Conservation (phyloP, 2,888 invertebrate species). For the Villa cingulata region DNA sequence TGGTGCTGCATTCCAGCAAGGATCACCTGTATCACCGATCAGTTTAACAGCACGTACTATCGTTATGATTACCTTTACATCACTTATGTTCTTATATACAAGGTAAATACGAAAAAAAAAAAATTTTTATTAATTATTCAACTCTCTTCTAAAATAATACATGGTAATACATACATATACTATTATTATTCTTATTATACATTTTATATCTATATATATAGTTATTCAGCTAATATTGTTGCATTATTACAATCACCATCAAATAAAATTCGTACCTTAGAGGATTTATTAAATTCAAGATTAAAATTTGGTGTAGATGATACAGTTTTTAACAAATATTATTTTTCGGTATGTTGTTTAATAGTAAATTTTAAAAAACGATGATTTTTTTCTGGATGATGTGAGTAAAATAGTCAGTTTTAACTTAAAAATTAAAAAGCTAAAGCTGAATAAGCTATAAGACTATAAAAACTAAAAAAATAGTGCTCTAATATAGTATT, state of each 20-base stretch:
- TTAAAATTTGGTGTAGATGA: constrained; percentile 54
- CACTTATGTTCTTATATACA: constrained; percentile 56
- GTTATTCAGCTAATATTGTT: constrained; percentile 64
- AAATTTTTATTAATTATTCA: too few relatives aligned
- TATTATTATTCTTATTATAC: not conserved
- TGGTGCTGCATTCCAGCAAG: constrained; percentile 52
- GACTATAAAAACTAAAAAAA: too few relatives aligned
- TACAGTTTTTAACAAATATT: constrained; percentile 52
- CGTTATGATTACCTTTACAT: constrained; percentile 46
- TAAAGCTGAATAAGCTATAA: too few relatives aligned
- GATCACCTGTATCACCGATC: constrained; percentile 23
- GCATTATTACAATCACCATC: constrained; percentile 60
- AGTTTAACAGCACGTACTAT: constrained; percentile 41
- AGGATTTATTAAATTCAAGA: constrained; percentile 51
- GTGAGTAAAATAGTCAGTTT: too few relatives aligned
- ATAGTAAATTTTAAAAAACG: too few relatives aligned
- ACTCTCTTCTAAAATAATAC: not conserved
- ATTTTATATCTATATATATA: constrained; percentile 18
- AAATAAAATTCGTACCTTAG: constrained; percentile 47
- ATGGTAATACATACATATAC: not conserved
- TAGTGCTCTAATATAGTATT: too few relatives aligned
- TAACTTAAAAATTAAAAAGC: too few relatives aligned
- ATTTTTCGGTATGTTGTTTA: constrained; percentile 44
- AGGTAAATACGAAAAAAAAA: constrained; percentile 10
- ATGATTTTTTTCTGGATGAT: too few relatives aligned